Conservation (phyloP, 1,140 invertebrate species). For the Phthorimaea operculella region DNA sequence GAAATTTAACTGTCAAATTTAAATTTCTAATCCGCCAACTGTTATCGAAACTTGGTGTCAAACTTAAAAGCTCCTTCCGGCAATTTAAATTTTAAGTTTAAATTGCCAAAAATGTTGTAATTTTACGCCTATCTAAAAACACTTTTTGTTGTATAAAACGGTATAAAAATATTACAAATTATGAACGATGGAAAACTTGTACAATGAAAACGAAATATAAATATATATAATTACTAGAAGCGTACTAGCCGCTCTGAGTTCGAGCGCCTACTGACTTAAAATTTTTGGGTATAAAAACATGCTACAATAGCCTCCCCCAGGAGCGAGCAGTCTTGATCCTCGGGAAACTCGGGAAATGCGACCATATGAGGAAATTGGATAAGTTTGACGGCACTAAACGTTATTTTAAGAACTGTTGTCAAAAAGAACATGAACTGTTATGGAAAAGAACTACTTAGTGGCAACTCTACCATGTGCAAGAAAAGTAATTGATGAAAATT, state of each 20-base stretch:
- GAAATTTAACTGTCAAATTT: conserved; percentile 59
- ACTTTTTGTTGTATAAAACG: conserved; percentile 65
- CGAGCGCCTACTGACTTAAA: conserved; percentile 68
- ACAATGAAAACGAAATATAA: conserved; percentile 67
- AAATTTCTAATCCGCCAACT: conserved; percentile 16
- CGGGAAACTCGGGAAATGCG: conserved; percentile 19
- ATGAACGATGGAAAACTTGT: conserved; percentile 67
- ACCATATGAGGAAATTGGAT: conserved; percentile 12
- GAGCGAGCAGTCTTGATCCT: conserved; percentile 54
- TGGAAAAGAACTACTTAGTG: too few relatives aligned
- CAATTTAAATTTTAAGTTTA: conserved; percentile 20
- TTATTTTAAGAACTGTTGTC: too few relatives aligned
- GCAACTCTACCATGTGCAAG: too few relatives aligned
- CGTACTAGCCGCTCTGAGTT: conserved; percentile 63
- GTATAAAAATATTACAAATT: conserved; percentile 68
- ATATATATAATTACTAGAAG: conserved; percentile 68
- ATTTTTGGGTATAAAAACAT: conserved; percentile 69
- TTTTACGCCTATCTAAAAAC: conserved; percentile 60
- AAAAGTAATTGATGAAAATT: too few relatives aligned
- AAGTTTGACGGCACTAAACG: too few relatives aligned
- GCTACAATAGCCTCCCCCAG: conserved; percentile 61
- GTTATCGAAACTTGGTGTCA: conserved; percentile 35
- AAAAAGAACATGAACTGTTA: too few relatives aligned
- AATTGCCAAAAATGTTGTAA: conserved; percentile 26
- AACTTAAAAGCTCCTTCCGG: conserved; percentile 26